These are phyloP conservation scores for Philotrypesis tridentata DNA, from an alignment of 1,140 invertebrate species.

Conservation along the genomic window DNA sequence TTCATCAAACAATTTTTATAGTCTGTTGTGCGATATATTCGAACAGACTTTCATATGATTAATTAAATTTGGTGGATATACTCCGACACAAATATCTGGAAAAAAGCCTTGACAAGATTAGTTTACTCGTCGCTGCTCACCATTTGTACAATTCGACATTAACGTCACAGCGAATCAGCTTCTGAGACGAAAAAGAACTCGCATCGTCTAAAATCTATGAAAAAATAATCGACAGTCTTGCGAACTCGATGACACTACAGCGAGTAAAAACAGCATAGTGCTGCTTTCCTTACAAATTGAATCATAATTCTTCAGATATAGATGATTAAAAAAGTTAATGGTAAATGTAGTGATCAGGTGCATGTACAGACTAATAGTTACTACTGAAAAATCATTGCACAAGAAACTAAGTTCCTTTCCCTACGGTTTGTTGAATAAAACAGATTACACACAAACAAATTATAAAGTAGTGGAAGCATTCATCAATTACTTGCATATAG, in stretches of 20 bases:
- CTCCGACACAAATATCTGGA: conserved; percentile 8
- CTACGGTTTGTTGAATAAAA: conserved; percentile 10
- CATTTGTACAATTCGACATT: conserved; percentile 21
- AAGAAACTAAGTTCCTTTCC: conserved; percentile 15
- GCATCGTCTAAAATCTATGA: background rate
- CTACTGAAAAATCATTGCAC: conserved; percentile 40
- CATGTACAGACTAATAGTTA: conserved; percentile 20
- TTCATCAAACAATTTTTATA: conserved; percentile 47
- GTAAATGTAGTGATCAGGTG: conserved; percentile 20
- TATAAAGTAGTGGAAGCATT: conserved; percentile 34
- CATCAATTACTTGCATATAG: conserved; percentile 33
- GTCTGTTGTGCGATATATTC: conserved; percentile 35
- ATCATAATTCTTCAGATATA: conserved; percentile 12
- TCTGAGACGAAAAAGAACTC: conserved; percentile 13
- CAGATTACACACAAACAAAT: conserved; percentile 23
- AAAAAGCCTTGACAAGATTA: conserved; percentile 40
- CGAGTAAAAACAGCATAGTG: conserved; percentile 27
- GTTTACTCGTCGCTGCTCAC: conserved; percentile 36
- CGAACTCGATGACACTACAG: conserved; percentile 30
- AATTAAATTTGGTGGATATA: conserved; percentile 23
- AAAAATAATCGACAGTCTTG: conserved; percentile 40
- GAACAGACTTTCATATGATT: conserved; percentile 44
- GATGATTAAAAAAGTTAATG: conserved; percentile 28
- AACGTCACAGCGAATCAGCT: conserved; percentile 7
- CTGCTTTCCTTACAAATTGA: conserved; percentile 8